These are phyloP conservation scores for Cercopithecus mona DNA, from an alignment of 2,113 vertebrate species.

Conservation along the genomic window DNA sequence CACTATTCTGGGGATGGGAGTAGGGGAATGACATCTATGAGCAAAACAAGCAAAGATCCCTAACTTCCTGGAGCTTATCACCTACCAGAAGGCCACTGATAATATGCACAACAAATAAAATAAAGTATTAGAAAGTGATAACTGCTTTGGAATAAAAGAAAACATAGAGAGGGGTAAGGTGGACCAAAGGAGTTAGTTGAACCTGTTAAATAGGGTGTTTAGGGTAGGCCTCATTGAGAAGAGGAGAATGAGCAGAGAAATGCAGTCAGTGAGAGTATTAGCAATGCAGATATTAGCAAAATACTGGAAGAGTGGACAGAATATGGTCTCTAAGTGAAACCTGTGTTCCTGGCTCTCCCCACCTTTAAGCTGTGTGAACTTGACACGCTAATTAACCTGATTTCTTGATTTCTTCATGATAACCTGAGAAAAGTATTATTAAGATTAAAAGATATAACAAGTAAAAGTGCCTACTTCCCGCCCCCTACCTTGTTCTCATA, in stretches of 20 bases:
- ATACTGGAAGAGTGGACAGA: not conserved
- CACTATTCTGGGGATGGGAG: not conserved
- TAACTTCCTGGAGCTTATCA: not conserved
- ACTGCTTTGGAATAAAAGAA: slow-evolving; percentile 4
- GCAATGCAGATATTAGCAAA: not conserved
- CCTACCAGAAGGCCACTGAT: not conserved
- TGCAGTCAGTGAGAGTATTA: not conserved
- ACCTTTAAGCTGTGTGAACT: slow-evolving; percentile 39
- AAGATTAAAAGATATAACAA: slow-evolving; percentile 44
- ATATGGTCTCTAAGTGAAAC: slow-evolving; percentile 8
- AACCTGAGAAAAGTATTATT: slow-evolving; percentile 44
- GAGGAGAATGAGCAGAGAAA: not conserved
- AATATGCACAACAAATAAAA: not conserved
- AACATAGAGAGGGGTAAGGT: not conserved
- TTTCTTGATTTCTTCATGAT: slow-evolving; percentile 42
- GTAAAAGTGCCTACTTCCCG: not conserved
- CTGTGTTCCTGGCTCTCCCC: slow-evolving; percentile 1
- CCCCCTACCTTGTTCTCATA: slow-evolving; percentile 18
- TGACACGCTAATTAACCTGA: slow-evolving; percentile 39
- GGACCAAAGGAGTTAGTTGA: not conserved
- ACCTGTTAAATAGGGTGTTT: not conserved
- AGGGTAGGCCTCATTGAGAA: not conserved
- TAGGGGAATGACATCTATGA: not conserved
- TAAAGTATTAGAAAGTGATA: not conserved
- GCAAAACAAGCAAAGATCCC: not conserved